Conservation (phyloP, 2,797 vertebrate genomes). For the Alouatta caraya region DNA sequence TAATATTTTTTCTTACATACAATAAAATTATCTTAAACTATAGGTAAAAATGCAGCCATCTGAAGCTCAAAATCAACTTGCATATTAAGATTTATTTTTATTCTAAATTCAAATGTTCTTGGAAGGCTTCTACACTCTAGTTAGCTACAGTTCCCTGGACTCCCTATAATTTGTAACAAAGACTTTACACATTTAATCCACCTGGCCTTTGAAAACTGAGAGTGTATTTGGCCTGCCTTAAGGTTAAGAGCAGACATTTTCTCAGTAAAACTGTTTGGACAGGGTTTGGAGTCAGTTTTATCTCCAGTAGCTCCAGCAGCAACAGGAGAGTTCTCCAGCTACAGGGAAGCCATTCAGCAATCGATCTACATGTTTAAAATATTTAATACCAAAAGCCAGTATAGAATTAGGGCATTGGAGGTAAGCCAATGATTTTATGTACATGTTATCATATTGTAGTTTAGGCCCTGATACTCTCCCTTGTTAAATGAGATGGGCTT, state of each 20-base stretch:
- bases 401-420: neutral
- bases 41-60: neutral
- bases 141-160: neutral
- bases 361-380: neutral
- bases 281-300: neutral
- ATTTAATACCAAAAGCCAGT: neutral
- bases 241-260: neutral
- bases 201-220: neutral
- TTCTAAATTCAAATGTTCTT: neutral
- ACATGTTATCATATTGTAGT: neutral
- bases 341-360: neutral
- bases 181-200: neutral
- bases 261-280: neutral
- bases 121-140: neutral
- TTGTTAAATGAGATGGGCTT: neutral
- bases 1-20: neutral
- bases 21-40: neutral
- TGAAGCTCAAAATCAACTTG: neutral
- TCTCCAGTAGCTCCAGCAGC: neutral
- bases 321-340: neutral
- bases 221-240: neutral
- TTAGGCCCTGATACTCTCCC: neutral
- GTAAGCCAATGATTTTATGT: neutral
- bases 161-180: neutral
- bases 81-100: neutral